Evolutionary conservation across 1,140 invertebrate genomes (phyloP).

Genomic region (Lepidotrigona ventralis): DNA sequence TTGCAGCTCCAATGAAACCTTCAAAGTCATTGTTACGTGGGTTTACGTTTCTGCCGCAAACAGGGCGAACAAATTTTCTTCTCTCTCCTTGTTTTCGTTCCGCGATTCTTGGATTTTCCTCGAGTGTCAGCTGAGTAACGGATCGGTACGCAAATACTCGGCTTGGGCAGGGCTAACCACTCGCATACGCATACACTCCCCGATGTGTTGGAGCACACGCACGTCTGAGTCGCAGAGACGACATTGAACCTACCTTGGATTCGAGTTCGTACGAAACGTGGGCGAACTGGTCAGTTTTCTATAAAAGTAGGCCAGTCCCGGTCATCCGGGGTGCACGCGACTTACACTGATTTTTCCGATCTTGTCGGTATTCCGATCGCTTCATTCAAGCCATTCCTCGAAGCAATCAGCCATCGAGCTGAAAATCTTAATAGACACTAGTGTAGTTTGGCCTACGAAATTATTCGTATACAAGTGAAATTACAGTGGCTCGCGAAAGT

Average conservation of each 20-base stretch:
- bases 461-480: background rate
- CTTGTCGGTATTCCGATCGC: slow-evolving; percentile 27
- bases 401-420: background rate
- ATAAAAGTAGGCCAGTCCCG: slow-evolving; percentile 73
- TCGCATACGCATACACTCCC: slow-evolving; percentile 28
- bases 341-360: slow-evolving; percentile 60
- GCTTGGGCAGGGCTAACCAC: slow-evolving; percentile 21
- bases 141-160: slow-evolving; percentile 57
- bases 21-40: background rate
- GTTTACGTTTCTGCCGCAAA: background rate
- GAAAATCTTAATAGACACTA: background rate
- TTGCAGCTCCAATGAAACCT: background rate
- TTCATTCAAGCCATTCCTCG: background rate
- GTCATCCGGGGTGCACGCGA: slow-evolving; percentile 67
- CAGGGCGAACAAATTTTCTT: background rate
- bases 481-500: background rate
- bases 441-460: background rate
- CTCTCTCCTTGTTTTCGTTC: background rate
- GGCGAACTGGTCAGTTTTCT: slow-evolving; percentile 76
- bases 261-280: slow-evolving; percentile 70
- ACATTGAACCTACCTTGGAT: slow-evolving; percentile 77
- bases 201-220: background rate
- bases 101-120: slow-evolving; percentile 49
- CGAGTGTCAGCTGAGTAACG: slow-evolving; percentile 63
- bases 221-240: slow-evolving; percentile 59